A percentile compares a stretch with the other conserved stretches of the same genome.
These are phyloP conservation scores for Siderastrea radians DNA, from an alignment of 92 coral and sea anemone species.

Conservation along the genomic window DNA sequence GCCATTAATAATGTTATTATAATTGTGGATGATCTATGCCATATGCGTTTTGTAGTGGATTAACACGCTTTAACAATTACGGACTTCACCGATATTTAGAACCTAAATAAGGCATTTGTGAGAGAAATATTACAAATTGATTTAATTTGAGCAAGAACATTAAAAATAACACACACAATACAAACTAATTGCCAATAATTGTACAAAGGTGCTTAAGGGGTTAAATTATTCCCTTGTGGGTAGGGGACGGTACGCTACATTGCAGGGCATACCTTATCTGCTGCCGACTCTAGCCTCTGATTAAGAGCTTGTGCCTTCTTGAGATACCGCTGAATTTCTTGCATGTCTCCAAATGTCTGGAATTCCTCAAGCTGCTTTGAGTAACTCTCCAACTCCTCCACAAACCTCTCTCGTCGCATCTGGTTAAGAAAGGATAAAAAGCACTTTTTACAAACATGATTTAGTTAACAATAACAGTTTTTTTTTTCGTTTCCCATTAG, in stretches of 20 bases:
- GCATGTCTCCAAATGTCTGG: conserved; percentile 96
- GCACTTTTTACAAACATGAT: neutral
- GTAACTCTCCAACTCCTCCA: conserved; percentile 96
- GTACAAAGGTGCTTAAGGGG: no score
- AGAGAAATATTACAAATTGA: no score
- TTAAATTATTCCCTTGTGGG: no score
- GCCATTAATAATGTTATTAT: neutral
- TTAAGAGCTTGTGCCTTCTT: conserved; percentile 97
- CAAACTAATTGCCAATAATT: no score
- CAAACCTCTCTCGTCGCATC: conserved; percentile 99
- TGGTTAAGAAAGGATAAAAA: conserved; percentile 27
- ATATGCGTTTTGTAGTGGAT: no score
- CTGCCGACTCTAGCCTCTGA: conserved; percentile 93
- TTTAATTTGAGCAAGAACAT: no score
- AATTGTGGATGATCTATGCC: no score
- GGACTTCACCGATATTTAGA: no score
- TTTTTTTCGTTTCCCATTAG: neutral
- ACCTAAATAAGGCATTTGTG: no score
- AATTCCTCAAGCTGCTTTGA: conserved; percentile 96
- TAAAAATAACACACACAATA: no score
- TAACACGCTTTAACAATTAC: no score
- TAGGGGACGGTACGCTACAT: no score
- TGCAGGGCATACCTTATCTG: conserved; percentile 80
- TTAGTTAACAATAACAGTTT: neutral
- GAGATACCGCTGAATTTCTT: conserved; percentile 92